These are phyloP conservation scores for Zalophus californianus DNA, from an alignment of 2,797 vertebrate species.

Conservation along the genomic window DNA sequence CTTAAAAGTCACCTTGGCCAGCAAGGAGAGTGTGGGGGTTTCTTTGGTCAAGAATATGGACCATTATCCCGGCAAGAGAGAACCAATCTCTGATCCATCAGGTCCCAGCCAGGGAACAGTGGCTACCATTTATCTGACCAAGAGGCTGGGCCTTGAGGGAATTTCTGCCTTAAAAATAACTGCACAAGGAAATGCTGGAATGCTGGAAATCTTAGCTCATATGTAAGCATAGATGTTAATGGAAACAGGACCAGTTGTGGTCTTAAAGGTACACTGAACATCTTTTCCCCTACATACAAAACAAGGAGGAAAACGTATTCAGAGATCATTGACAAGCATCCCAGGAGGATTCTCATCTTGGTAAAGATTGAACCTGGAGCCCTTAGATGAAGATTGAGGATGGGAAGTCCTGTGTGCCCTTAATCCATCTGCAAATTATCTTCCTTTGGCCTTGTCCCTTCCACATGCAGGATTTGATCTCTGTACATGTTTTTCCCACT, in stretches of 20 bases:
- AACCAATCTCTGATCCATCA: background rate
- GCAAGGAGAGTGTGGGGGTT: too few species aligned
- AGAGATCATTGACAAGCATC: background rate
- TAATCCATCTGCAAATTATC: background rate
- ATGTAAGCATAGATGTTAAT: background rate
- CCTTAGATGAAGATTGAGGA: background rate
- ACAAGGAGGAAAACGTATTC: background rate
- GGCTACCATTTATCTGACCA: background rate
- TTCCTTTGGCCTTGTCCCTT: background rate
- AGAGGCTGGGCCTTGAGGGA: background rate
- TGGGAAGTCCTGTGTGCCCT: background rate
- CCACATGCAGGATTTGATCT: background rate
- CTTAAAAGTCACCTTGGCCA: too few species aligned
- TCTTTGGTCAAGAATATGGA: too few species aligned
- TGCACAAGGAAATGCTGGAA: background rate
- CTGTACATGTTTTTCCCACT: background rate
- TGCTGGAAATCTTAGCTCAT: background rate
- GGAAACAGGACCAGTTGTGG: background rate
- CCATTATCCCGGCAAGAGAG: too few species aligned
- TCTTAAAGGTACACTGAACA: background rate
- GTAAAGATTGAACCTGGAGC: background rate
- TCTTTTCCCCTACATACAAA: background rate
- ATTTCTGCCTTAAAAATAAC: background rate
- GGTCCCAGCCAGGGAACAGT: background rate
- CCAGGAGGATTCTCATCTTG: background rate